Base-by-base conservation (phyloP, 2,797 vertebrate species). In the Anas bernieri region DNA sequence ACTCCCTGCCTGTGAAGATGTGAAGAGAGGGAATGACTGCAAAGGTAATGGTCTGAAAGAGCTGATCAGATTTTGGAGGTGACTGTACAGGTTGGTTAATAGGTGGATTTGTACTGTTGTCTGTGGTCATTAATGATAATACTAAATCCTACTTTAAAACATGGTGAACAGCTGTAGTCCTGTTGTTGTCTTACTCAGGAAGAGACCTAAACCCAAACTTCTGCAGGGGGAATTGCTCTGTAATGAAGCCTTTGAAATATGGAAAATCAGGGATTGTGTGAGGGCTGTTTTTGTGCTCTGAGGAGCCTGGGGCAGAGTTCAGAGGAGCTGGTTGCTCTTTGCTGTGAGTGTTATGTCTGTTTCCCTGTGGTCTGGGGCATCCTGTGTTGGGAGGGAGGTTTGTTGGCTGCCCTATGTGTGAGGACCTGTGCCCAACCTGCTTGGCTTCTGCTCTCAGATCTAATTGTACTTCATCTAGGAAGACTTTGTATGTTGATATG, bases 31-130 rank as follows among this genome's bases (percentile, higher is more conserved):
- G 78, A 86, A 88, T 67, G 68, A 68, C 88, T 94, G 80, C 66
- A 91, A 86, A 96, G 90, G 73, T 89, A 97, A 95, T 76, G 31
- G 17, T 37, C 31, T 84, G 69, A 83, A 93, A 88, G 39, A 26
- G 18, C 20, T 91, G 63, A 48, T 92, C 92, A 86, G 35, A 84
- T 94, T 95, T 86, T 85, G 89, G 84, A 94, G 82, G 67, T n/a
- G 31, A 85, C 35, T 54, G 75, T 26, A 41, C 78, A 62, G 13
- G 3, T 80, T 66, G 25, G 23, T 83, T 83, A 59, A 46, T 73
- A 46, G 14, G 7, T 18, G 58, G 55, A 5, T 59, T 92, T 85
- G 93, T 83, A 87, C n/a, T 83, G 41, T 88, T 13, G 55, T 55
- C 54, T 87, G 26, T 74, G 43, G 30, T 77, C 48, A 70, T 50